These are phyloP conservation scores for Mimumesa dahlbomi DNA, from an alignment of 2,888 invertebrate species.

Conservation along the genomic window DNA sequence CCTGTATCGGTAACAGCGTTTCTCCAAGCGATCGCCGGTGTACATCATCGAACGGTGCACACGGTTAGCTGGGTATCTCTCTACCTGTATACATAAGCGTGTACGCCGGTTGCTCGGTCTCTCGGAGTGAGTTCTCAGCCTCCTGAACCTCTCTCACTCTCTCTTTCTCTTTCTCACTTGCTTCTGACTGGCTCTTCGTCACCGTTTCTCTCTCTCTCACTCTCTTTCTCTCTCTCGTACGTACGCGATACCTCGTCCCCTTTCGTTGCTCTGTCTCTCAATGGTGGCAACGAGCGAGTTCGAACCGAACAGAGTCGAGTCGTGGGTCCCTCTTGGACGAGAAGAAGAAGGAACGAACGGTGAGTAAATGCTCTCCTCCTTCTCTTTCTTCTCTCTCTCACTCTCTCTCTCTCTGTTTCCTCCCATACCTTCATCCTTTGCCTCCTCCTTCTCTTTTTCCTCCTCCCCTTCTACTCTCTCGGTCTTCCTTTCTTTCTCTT, in stretches of 20 bases:
- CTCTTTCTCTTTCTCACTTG: conserved; percentile 31
- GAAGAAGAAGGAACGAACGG: conserved; percentile 58
- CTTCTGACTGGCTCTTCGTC: conserved; percentile 15
- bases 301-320: conserved; percentile 62
- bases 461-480: conserved; percentile 21
- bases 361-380: conserved; percentile 62
- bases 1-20: conserved; percentile 57
- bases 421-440: conserved; percentile 11
- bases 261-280: conserved; percentile 31
- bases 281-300: conserved; percentile 60
- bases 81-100: conserved; percentile 40
- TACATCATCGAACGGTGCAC: conserved; percentile 41
- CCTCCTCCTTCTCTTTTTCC: conserved; percentile 34
- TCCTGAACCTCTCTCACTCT: conserved; percentile 39
- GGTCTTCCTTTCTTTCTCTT: conserved; percentile 48
- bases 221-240: conserved; percentile 17
- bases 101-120: conserved; percentile 47
- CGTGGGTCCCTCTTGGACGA: conserved; percentile 50
- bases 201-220: conserved; percentile 25
- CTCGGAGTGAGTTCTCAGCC: conserved; percentile 63
- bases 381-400: conserved; percentile 14
- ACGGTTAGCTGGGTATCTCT: conserved; percentile 35
- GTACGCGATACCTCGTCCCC: conserved; percentile 14
- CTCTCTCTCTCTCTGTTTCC: too few species aligned
- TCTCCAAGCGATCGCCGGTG: conserved; percentile 20